Evolutionary conservation across 2,888 invertebrate species (phyloP).

Genomic region (Zele albiditarsus): DNA sequence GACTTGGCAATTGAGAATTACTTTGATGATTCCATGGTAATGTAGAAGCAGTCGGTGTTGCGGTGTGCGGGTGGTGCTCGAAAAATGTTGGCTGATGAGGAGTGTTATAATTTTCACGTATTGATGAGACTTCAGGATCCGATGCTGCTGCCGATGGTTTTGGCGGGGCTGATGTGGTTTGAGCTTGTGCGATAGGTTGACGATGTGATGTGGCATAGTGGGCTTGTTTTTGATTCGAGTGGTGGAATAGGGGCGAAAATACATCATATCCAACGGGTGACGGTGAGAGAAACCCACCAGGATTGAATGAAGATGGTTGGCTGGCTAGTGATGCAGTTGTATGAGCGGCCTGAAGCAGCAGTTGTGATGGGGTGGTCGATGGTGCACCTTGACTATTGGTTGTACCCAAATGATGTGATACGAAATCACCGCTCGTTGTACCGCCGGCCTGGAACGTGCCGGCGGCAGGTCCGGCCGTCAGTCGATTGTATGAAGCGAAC

Average conservation of each 20-base stretch:
- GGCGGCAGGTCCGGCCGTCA: conserved; percentile 82
- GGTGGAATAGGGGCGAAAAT: conserved; percentile 88
- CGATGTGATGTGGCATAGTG: conserved; percentile 75
- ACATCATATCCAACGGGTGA: conserved; percentile 88
- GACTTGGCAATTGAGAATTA: conserved; percentile 79
- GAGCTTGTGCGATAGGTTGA: conserved; percentile 77
- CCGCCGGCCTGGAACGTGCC: conserved; percentile 77
- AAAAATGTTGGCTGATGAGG: conserved; percentile 80
- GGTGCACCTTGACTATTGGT: conserved; percentile 74
- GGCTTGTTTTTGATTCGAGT: conserved; percentile 82
- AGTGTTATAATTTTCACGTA: conserved; percentile 78
- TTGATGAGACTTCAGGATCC: conserved; percentile 76
- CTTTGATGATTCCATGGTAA: conserved; percentile 84
- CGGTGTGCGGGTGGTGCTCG: conserved; percentile 76
- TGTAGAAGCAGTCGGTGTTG: conserved; percentile 74
- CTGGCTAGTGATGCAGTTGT: conserved; percentile 77
- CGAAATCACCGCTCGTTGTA: conserved; percentile 80
- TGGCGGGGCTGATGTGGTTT: conserved; percentile 64
- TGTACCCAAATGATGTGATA: conserved; percentile 68
- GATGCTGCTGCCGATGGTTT: conserved; percentile 66
- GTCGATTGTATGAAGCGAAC: conserved; percentile 87
- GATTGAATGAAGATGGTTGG: conserved; percentile 80
- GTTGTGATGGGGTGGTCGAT: conserved; percentile 79
- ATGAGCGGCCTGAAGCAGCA: conserved; percentile 80
- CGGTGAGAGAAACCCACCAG: conserved; percentile 83